Conservation (phyloP, 2,113 vertebrate genomes). For the Labeo rohita region DNA sequence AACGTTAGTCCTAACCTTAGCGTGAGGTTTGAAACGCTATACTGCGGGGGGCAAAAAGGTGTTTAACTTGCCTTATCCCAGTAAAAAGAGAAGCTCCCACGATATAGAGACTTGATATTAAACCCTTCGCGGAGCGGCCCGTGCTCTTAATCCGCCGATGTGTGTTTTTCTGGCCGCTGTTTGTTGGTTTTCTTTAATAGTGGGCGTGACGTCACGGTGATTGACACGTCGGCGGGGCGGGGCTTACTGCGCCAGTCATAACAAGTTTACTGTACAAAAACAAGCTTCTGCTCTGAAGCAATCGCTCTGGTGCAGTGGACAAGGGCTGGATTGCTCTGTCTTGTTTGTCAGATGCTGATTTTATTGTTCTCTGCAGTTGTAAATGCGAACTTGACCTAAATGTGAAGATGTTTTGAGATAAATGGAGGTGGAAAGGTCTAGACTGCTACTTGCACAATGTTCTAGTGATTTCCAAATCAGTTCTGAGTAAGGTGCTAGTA, state of each 20-base stretch:
- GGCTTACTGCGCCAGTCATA: neutral
- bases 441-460: neutral
- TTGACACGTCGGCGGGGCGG: neutral
- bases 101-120: neutral
- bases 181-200: conserved; percentile 60
- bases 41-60: too few relatives aligned
- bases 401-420: neutral
- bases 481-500: neutral
- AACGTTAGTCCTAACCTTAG: neutral
- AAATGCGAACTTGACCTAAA: neutral
- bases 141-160: conserved; percentile 45
- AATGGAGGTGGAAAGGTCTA: neutral
- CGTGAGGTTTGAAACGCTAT: neutral
- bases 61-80: conserved; percentile 20
- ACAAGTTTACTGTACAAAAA: conserved; percentile 33
- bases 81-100: conserved; percentile 48
- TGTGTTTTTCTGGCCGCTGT: conserved; percentile 52
- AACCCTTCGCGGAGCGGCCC: neutral
- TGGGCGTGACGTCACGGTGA: conserved; percentile 64
- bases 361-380: neutral
- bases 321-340: neutral
- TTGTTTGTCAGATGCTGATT: too few relatives aligned
- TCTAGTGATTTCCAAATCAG: neutral
- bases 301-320: neutral
- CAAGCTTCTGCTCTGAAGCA: conserved; percentile 1